phyloP scores from a whole-genome alignment of 2,797 vertebrate genomes.

The Halcyon smyrnensis region DNA sequence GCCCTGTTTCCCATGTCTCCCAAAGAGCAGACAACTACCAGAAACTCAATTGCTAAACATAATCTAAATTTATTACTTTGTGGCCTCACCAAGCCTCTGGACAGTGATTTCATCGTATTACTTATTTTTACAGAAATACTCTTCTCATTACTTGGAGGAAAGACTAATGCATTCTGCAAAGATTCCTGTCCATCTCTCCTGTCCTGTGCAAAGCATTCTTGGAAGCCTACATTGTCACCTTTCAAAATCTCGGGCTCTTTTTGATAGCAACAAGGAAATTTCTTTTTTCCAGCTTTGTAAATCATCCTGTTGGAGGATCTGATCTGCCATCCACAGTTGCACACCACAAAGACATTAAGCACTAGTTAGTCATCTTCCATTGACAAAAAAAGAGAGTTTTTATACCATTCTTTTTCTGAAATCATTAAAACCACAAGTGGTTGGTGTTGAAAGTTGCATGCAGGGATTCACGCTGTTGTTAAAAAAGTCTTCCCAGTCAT shows the following conservation, averaged over 20 bases:
- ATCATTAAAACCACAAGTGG: neutral
- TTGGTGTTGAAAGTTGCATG: slow-evolving; percentile 19
- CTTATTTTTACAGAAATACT: neutral
- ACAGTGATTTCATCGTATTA: neutral
- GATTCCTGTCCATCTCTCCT: neutral
- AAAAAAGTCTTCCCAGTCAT: neutral
- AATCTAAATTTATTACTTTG: neutral
- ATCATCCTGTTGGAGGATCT: neutral
- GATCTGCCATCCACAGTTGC: neutral
- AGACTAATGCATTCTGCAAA: neutral
- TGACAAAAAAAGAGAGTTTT: neutral
- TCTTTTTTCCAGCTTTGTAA: neutral
- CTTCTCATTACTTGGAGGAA: neutral
- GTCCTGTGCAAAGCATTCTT: neutral
- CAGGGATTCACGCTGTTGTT: neutral
- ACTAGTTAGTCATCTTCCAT: neutral
- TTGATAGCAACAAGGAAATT: neutral
- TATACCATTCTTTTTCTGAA: neutral
- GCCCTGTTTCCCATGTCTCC: neutral
- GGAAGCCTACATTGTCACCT: neutral
- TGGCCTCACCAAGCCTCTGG: neutral
- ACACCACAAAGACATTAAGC: neutral
- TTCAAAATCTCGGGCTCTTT: neutral
- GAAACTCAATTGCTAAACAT: neutral
- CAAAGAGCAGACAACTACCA: neutral